phyloP scores from a whole-genome alignment of 2,797 vertebrate species.

The Momotus momota region DNA sequence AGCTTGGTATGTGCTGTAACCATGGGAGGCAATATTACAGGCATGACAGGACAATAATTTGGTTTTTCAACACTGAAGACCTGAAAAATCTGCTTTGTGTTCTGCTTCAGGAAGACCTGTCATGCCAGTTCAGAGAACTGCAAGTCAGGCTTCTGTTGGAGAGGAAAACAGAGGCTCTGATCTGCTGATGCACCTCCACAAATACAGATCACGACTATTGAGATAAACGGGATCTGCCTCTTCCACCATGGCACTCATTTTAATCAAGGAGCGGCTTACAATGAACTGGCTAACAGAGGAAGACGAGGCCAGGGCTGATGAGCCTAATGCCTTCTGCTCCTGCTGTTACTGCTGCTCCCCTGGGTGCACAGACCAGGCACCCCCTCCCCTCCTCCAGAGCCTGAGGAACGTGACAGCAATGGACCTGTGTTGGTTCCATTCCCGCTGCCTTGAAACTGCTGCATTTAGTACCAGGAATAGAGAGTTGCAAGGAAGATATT shows the following conservation, averaged over 20 bases:
- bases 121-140: not conserved
- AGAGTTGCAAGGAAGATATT: not conserved
- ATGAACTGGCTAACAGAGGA: not conserved
- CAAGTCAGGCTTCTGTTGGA: not conserved
- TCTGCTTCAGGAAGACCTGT: not conserved
- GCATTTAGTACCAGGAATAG: not conserved
- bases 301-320: rapidly evolving
- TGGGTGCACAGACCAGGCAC: rapidly evolving
- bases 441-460: not conserved
- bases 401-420: not conserved
- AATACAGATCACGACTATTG: not conserved
- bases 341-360: not conserved
- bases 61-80: conserved; percentile 26
- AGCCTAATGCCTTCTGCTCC: not conserved
- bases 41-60: conserved; percentile 47
- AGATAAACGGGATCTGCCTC: not conserved
- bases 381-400: not conserved
- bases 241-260: rapidly evolving
- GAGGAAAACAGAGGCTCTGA: not conserved
- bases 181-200: not conserved
- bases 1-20: conserved; percentile 58
- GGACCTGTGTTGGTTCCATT: not conserved
- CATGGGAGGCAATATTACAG: conserved; percentile 55
- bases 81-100: conserved; percentile 40
- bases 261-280: not conserved